phyloP scores from a whole-genome alignment of 2,888 invertebrate species.

The Thymelicus sylvestris region DNA sequence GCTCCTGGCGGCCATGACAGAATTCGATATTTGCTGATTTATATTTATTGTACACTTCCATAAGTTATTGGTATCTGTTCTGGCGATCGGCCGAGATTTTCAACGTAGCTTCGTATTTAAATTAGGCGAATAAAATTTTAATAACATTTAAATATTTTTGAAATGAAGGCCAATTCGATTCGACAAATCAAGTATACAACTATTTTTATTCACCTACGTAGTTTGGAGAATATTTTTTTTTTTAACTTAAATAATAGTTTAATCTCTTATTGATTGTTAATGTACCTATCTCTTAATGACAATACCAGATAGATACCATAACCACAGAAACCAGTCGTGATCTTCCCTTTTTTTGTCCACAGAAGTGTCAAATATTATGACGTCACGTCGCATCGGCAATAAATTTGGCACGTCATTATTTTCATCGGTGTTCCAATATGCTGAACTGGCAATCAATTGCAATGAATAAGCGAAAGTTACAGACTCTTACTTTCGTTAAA shows the following conservation, averaged over 20 bases:
- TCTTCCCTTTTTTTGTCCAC: too few relatives aligned
- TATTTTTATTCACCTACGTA: too few relatives aligned
- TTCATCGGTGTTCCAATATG: background rate
- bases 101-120: background rate
- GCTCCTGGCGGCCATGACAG: conserved; percentile 32
- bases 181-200: too few relatives aligned
- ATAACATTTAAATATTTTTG: conserved; percentile 5
- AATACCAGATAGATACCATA: too few relatives aligned
- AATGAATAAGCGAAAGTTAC: conserved; percentile 21
- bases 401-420: background rate
- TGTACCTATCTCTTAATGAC: too few relatives aligned
- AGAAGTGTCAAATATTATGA: background rate
- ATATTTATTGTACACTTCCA: conserved; percentile 6
- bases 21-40: conserved; percentile 24
- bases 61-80: conserved; percentile 11
- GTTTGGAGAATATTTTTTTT: too few relatives aligned
- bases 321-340: too few relatives aligned
- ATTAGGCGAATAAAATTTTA: conserved; percentile 5
- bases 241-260: too few relatives aligned
- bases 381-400: background rate
- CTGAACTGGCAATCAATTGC: conserved; percentile 8
- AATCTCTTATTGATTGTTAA: too few relatives aligned
- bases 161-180: conserved; percentile 3
- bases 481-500: conserved; percentile 7
- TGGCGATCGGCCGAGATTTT: conserved; percentile 4